These are phyloP conservation scores for Microtus richardsoni DNA, from an alignment of 2,113 vertebrate species.

Conservation along the genomic window DNA sequence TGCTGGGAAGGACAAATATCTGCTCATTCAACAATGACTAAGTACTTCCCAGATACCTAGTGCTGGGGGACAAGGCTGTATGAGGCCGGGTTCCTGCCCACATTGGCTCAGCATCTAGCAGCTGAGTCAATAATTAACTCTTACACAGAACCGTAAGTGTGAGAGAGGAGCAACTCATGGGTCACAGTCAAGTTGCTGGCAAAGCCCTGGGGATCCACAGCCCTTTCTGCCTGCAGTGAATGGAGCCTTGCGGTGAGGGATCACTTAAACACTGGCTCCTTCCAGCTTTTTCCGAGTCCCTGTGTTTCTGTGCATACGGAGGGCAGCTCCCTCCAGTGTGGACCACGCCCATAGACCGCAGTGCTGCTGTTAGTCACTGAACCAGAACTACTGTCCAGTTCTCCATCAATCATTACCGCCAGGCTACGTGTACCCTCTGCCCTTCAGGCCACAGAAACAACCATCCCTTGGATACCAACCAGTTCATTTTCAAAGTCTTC, in stretches of 20 bases:
- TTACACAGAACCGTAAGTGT: background rate
- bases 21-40: background rate
- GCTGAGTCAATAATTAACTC: background rate
- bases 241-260: fast-evolving
- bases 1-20: constrained; percentile 36
- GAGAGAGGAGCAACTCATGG: background rate
- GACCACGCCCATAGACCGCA: background rate
- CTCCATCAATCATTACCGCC: background rate
- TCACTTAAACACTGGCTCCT: no score
- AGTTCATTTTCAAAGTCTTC: constrained; percentile 85
- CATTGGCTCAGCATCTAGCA: background rate
- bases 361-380: background rate
- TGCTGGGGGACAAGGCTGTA: background rate
- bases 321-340: background rate
- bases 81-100: background rate
- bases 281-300: background rate
- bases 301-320: background rate
- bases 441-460: background rate
- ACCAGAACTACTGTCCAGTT: fast-evolving
- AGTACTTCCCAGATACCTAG: background rate
- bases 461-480: constrained; percentile 75
- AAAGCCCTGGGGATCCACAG: background rate
- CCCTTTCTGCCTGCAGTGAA: background rate
- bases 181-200: no score
- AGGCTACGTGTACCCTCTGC: background rate